These are phyloP conservation scores for Lepidostoma basale DNA, from an alignment of 1,140 invertebrate genomes.

Conservation along the genomic window DNA sequence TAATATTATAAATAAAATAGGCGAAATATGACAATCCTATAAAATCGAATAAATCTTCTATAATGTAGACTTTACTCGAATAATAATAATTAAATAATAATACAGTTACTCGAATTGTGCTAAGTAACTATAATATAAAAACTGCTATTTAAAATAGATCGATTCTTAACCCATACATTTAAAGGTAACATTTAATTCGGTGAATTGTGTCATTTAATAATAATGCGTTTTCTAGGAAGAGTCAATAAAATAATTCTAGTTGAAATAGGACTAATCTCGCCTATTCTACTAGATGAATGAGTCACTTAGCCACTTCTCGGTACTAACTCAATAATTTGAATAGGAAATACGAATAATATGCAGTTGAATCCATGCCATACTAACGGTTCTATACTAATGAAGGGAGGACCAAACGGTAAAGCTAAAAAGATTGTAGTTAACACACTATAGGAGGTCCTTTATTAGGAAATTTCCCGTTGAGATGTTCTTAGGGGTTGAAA, in stretches of 20 bases:
- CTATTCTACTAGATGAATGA: slow-evolving; percentile 27
- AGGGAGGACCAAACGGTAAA: not conserved
- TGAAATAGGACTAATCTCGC: not conserved
- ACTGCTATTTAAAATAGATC: no score
- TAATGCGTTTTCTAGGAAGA: not conserved
- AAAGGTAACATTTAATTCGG: no score
- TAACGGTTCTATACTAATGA: slow-evolving; percentile 40
- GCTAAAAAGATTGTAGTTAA: slow-evolving; percentile 38
- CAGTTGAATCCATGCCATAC: slow-evolving; percentile 33
- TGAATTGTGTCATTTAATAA: not conserved
- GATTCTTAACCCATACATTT: no score
- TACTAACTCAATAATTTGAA: slow-evolving; percentile 31
- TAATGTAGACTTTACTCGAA: no score
- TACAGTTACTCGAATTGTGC: no score
- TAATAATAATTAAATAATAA: no score
- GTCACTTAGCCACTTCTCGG: slow-evolving; percentile 20
- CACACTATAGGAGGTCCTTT: slow-evolving; percentile 34
- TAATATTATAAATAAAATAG: no score
- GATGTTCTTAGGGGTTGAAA: not conserved
- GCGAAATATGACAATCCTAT: no score
- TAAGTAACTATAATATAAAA: no score
- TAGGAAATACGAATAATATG: slow-evolving; percentile 23
- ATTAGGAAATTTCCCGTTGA: not conserved
- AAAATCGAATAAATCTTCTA: no score
- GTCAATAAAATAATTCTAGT: not conserved